Base-by-base conservation (phyloP, 2,888 invertebrate species). In the Hypena proboscidalis region DNA sequence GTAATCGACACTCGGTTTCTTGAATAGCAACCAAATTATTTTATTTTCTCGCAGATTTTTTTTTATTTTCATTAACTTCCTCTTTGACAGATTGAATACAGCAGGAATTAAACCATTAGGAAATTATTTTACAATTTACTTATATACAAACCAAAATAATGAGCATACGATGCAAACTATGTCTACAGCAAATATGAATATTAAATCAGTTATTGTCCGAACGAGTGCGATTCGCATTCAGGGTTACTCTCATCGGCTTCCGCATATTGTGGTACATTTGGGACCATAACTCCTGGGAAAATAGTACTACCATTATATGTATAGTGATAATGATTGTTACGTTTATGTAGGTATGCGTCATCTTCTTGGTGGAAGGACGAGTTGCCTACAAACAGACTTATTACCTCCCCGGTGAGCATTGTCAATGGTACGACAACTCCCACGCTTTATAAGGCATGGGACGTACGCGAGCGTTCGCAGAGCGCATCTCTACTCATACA, bases 391-490 rank as follows among this genome's bases (percentile, higher is more conserved):
- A 87, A 88, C 82, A 75, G 74, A 84, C 90, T 86, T 82, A 90
- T 90, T 90, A 89, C 80, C 80, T 84, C 81, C 80, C 79, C 72
- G 74, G 83, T 80, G 82, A 81, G 85, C 80, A 88, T 90, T 89
- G 88, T 87, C 81, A 84, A 82, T 86, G 83, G 81, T 70, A 80
- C 83, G 80, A 85, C 86, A 87, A 86, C 79, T 90, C 89, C 82
- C 90, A 89, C 89, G 87, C 87, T 80, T 85, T 90, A 90, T 88
- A 90, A 89, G 88, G 83, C 85, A 81, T 71, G 72, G 80, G 58
- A 67, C 74, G 80, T 74, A 77, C 73, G 77, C 75, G 74, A 67
- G 74, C 73, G 66, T 73, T 77, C 83, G 71, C 88, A 89, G 85
- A 88, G 84, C 83, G 83, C 87, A 86, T 87, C 89, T 82, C 79